These are phyloP conservation scores for Serranus cabrilla DNA, from an alignment of 2,797 vertebrate genomes.

Conservation along the genomic window DNA sequence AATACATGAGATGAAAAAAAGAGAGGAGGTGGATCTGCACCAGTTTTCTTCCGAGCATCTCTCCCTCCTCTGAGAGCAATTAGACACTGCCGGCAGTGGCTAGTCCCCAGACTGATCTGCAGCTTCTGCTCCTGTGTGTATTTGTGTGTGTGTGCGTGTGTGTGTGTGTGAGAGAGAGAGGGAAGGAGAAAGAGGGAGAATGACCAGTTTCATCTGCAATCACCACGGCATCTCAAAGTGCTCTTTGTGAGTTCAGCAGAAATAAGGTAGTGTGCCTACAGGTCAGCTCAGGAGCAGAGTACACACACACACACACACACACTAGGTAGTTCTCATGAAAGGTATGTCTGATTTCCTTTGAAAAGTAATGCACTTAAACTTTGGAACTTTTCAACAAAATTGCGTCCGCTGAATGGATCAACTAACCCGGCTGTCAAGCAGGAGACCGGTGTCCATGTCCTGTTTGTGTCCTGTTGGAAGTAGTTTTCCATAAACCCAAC, in stretches of 20 bases:
- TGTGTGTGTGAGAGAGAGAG: background rate
- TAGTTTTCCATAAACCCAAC: too few species aligned
- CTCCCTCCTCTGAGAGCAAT: constrained; percentile 85
- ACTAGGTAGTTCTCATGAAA: too few species aligned
- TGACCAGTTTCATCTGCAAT: constrained; percentile 66
- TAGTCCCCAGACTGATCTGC: constrained; percentile 77
- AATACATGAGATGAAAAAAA: constrained; percentile 43
- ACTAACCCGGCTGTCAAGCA: too few species aligned
- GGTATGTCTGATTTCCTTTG: too few species aligned
- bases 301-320: constrained; percentile 39
- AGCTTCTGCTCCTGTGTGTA: constrained; percentile 54
- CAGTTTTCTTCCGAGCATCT: constrained; percentile 70
- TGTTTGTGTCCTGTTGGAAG: too few species aligned
- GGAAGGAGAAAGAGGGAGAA: background rate
- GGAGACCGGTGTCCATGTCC: too few species aligned
- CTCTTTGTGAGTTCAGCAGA: constrained; percentile 71
- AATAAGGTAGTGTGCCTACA: constrained; percentile 50
- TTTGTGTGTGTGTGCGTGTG: constrained; percentile 30
- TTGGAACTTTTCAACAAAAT: too few species aligned
- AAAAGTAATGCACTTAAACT: too few species aligned
- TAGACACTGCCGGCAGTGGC: constrained; percentile 81
- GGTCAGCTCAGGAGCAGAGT: constrained; percentile 55
- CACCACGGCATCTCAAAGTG: constrained; percentile 65
- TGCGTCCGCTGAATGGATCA: too few species aligned
- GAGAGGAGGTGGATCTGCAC: constrained; percentile 65